Base-by-base conservation (phyloP, 2,888 invertebrate species). In the Cyrtodaria siliqua region DNA sequence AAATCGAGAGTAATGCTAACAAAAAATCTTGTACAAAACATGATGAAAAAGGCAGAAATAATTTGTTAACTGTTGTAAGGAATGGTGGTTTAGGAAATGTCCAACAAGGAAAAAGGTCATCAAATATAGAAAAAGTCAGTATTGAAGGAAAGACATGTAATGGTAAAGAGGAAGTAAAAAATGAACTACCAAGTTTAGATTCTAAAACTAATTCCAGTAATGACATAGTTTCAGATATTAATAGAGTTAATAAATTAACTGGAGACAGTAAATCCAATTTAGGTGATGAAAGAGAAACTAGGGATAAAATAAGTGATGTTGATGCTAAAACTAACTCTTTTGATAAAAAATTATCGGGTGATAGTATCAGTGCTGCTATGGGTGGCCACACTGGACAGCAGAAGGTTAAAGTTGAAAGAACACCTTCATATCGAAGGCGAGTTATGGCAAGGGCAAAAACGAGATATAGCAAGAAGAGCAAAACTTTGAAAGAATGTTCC, bases 381-480 rank as follows among this genome's bases (percentile, higher is more conserved):
- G n/a, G 18, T 3, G n/a, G 14, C 29, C 26, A 53, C 12, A 33
- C 33, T 33, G 33, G 33, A 12, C 38, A 40, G 2, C 42, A 56
- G 33, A 63, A 66, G 33, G 29, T 53, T 18, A 67, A 68, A n/a
- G 76, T 76, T 14, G 57, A 63, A 56, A 73, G 80, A 42, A 77
- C 75, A 23, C 80, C 80, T 14, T 80, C 80, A 2, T 80, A 80
- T 60, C 56, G 76, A 9, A 80, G 69, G 49, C 73, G 57, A 52
- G 76, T 80, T 1, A 80, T 80, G 69, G 76, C 80, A 12, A 66
- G 75, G 23, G 80, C 77, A 8, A 80, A 75, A 59, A 73, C 49
- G 49, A 59, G 73, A n/a, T 74, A 80, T 29, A 20, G 40, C 38
- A 80, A 72, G 62, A 76, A 74, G 52, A 69, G 75, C 27, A 66